Percentiles rank a stretch among this genome's conserved stretches.
phyloP scores from a whole-genome alignment of 2,113 vertebrate species.

The Ursus arctos region DNA sequence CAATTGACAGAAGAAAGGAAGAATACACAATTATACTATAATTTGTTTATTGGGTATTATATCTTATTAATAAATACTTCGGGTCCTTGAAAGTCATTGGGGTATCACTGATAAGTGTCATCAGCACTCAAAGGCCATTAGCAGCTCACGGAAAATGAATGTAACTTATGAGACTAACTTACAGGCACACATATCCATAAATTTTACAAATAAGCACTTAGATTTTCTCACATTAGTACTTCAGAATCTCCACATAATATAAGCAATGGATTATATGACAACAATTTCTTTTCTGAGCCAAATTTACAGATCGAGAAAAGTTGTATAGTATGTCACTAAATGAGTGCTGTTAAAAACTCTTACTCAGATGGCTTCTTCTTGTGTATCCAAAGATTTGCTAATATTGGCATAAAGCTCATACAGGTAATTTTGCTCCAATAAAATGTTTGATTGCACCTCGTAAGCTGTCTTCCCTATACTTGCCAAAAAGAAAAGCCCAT shows the following conservation, averaged over 20 bases:
- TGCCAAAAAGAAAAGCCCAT: neutral
- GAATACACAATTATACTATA: neutral
- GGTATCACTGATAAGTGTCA: neutral
- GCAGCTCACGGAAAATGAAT: neutral
- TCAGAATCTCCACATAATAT: conserved; percentile 24
- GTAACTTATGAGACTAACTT: neutral
- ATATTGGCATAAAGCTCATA: neutral
- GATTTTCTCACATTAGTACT: neutral
- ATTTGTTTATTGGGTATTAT: neutral
- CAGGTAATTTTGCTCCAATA: conserved; percentile 40
- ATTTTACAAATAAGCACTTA: conserved; percentile 16
- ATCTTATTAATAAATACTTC: neutral
- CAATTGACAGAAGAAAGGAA: conserved; percentile 29
- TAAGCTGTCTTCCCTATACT: conserved; percentile 7
- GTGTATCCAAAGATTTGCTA: conserved; percentile 30
- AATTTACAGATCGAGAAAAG: conserved; percentile 52
- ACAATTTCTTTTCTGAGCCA: conserved; percentile 2
- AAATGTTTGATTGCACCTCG: conserved; percentile 4
- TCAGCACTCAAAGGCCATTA: neutral
- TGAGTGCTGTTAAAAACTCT: conserved; percentile 27
- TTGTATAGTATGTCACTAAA: neutral
- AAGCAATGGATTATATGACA: neutral
- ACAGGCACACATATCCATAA: neutral
- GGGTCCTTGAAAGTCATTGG: neutral
- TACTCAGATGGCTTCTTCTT: conserved; percentile 8